phyloP scores from a whole-genome alignment of 2,888 invertebrate genomes.

The Eutolmus rufibarbis region DNA sequence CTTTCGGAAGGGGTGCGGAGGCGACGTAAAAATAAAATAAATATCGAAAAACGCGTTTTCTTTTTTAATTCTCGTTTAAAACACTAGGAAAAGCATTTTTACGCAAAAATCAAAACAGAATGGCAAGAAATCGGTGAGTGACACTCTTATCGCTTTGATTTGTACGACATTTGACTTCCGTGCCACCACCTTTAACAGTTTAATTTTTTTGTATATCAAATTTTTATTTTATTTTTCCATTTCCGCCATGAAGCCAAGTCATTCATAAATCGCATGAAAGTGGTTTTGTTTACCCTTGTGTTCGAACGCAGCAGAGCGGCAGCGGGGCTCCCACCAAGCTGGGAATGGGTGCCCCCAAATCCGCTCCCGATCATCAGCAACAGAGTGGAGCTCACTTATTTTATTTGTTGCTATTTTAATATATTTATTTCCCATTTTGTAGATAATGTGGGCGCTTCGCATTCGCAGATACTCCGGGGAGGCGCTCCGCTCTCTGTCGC shows the following conservation, averaged over 20 bases:
- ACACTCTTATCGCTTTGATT: background rate
- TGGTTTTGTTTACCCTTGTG: constrained; percentile 8
- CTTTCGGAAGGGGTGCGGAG: background rate
- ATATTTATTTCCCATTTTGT: background rate
- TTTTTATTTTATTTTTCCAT: background rate
- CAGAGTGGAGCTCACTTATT: background rate
- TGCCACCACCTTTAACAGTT: background rate
- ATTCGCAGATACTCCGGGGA: background rate
- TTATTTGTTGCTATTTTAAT: background rate
- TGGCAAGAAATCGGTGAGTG: constrained; percentile 40
- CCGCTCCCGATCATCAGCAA: background rate
- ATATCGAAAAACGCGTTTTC: no score
- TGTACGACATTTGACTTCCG: background rate
- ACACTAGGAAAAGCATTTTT: background rate
- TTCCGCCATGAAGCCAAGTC: constrained; percentile 1
- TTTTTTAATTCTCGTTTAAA: background rate
- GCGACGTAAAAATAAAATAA: background rate
- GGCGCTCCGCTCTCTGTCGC: background rate
- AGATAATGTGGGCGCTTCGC: background rate
- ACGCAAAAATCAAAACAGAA: background rate
- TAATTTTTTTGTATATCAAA: background rate
- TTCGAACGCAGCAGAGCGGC: background rate
- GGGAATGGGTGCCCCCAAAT: background rate
- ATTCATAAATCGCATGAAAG: constrained; percentile 36
- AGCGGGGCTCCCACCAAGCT: background rate